Evolutionary conservation across 2,113 vertebrate genomes (phyloP), one percentile per base, ranked within the genome.

Genomic region (Rhodinocichla rosea): DNA sequence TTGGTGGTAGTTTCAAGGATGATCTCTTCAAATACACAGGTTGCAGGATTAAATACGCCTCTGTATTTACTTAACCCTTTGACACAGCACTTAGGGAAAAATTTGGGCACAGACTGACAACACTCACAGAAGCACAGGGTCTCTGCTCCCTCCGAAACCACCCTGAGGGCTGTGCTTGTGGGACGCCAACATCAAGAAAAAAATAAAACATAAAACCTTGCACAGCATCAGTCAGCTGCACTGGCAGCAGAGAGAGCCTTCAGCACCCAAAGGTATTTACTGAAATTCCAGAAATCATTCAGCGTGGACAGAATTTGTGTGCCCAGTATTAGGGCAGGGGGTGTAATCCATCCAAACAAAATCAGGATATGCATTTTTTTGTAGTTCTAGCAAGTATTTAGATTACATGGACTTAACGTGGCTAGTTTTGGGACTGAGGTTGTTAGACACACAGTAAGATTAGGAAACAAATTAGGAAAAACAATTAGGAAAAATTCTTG

Each of bases 101-200:
- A 55, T 37, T 13, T 3, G 0, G 39, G 33, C 0, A 0, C 40
- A 42, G 60, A 20, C 76, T 74, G 35, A 47, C 57, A 26, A n/a
- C 7, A 28, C 45, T 68, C 60, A 42, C 7, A 47, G 64, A 37
- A 6, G 24, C 52, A 18, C 33, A 64, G 40, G 20, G 18, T 37
- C 49, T 18, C 3, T 14, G 56, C 3, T 59, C 45, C 39, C 44
- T 71, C 82, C 28, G 65, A 47, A 95, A 71, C 68, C 65, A 56
- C 2, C 23, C 24, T 3, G 21, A 56, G 63, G 19, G 26, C 27
- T 75, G 32, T 17, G 47, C 39, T 67, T 74, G 17, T 2, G 9
- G 44, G 69, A 23, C 84, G 47, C 13, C 53, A 65, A 15, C 26
- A 16, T 26, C 28, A 53, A 39, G 15, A 82, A 84, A 79, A 79